Conservation (phyloP, 2,888 invertebrate species). For the Acanthosoma haemorrhoidale region DNA sequence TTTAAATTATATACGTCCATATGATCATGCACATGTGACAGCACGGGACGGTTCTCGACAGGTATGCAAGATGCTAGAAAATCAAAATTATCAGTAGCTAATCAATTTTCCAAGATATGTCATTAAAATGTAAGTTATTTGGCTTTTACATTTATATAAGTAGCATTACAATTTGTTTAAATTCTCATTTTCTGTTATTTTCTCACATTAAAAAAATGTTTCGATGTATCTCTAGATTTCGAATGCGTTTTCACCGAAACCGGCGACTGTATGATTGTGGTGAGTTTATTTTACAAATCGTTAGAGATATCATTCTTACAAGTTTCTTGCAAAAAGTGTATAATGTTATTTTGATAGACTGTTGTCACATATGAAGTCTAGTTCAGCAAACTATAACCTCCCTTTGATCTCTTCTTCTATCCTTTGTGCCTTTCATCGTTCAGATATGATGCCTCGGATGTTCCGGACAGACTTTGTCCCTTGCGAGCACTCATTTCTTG, state of each 20-base stretch:
- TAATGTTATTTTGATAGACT: too few relatives aligned
- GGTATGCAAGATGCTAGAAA: neutral
- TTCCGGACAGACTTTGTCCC: too few relatives aligned
- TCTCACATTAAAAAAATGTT: neutral
- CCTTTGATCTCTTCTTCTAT: too few relatives aligned
- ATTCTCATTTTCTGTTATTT: neutral
- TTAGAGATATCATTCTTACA: too few relatives aligned
- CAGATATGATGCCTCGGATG: too few relatives aligned
- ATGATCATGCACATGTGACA: neutral
- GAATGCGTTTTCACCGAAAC: neutral
- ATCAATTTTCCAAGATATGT: neutral
- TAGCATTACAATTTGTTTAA: neutral
- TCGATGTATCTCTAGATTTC: neutral
- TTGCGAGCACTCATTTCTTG: too few relatives aligned
- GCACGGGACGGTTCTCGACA: neutral
- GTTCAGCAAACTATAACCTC: too few relatives aligned
- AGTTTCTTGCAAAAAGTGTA: too few relatives aligned
- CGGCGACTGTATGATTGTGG: neutral
- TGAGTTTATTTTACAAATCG: neutral
- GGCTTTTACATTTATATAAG: neutral
- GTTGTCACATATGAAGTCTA: too few relatives aligned
- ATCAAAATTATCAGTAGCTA: conserved; percentile 11
- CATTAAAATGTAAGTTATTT: neutral
- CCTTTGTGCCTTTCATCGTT: too few relatives aligned
- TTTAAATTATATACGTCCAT: neutral